Percentiles rank a stretch among this genome's conserved stretches.
Conservation (phyloP, 1,140 invertebrate genomes). For the Heliothis virescens region DNA sequence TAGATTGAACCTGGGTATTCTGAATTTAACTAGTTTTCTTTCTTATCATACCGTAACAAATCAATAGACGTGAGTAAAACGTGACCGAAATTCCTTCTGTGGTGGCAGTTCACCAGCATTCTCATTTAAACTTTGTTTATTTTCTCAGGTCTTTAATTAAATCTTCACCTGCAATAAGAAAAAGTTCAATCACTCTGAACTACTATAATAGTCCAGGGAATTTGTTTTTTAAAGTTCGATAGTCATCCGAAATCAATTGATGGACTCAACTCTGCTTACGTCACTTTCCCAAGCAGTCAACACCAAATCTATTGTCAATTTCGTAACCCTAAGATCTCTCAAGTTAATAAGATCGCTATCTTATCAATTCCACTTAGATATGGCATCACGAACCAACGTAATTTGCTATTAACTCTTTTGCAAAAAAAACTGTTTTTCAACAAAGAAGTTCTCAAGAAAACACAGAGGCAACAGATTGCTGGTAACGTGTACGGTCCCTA, state of each 20-base stretch:
- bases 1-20: neutral
- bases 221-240: too few species aligned
- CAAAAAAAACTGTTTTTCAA: constrained; percentile 15
- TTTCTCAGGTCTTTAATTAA: neutral
- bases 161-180: too few species aligned
- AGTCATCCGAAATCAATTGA: neutral
- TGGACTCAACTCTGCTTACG: neutral
- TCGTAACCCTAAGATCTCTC: constrained; percentile 1
- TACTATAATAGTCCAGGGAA: too few species aligned
- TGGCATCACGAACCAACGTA: neutral
- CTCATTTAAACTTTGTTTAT: neutral
- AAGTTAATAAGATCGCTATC: constrained; percentile 7
- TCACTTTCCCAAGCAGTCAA: neutral
- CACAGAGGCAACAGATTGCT: constrained; percentile 10
- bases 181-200: too few species aligned
- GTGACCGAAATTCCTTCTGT: constrained; percentile 6
- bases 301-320: neutral
- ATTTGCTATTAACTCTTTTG: constrained; percentile 16
- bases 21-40: constrained; percentile 10
- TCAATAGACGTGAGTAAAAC: constrained; percentile 8
- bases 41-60: constrained; percentile 34
- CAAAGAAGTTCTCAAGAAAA: constrained; percentile 32
- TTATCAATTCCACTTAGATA: constrained; percentile 15
- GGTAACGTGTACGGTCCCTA: constrained; percentile 14
- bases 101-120: neutral